Percentiles rank a stretch among this genome's conserved stretches.
These are phyloP conservation scores for Sialis fuliginosa DNA, from an alignment of 2,888 invertebrate species.

Conservation along the genomic window DNA sequence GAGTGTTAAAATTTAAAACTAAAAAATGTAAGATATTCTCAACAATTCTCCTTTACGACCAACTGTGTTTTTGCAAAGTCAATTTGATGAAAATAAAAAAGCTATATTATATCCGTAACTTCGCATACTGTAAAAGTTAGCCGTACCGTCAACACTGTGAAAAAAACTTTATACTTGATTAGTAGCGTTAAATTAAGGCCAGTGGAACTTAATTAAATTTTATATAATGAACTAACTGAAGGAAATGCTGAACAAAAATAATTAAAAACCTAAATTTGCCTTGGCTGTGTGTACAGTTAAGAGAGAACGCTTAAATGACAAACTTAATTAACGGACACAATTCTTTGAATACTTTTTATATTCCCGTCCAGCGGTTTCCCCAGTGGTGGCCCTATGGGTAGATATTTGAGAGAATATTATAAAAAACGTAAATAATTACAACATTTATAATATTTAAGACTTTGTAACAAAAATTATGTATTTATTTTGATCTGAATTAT, in stretches of 20 bases:
- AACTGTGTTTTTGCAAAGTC: too few species aligned
- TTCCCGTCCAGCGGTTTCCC: conserved; percentile 1
- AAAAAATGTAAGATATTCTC: too few species aligned
- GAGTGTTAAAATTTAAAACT: too few species aligned
- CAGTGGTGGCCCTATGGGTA: conserved; percentile 1
- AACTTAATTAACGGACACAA: conserved; percentile 29
- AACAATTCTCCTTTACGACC: too few species aligned
- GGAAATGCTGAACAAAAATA: conserved; percentile 32
- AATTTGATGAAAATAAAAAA: too few species aligned
- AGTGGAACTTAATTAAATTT: conserved; percentile 32
- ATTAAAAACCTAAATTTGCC: conserved; percentile 31
- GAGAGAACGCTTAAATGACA: conserved; percentile 25
- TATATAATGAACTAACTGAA: conserved; percentile 31
- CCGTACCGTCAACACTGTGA: conserved; percentile 15
- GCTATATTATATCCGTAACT: too few species aligned
- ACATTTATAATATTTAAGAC: too few species aligned
- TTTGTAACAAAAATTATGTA: too few species aligned
- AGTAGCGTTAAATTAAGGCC: conserved; percentile 31
- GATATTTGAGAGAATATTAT: conserved; percentile 4
- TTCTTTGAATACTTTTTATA: conserved; percentile 16
- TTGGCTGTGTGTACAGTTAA: conserved; percentile 17
- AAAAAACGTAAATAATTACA: background rate
- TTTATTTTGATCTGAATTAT: too few species aligned
- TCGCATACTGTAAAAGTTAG: too few species aligned
- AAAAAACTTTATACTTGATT: conserved; percentile 31